Conservation (phyloP, 2,888 invertebrate genomes). For the Drosophila borborema region DNA sequence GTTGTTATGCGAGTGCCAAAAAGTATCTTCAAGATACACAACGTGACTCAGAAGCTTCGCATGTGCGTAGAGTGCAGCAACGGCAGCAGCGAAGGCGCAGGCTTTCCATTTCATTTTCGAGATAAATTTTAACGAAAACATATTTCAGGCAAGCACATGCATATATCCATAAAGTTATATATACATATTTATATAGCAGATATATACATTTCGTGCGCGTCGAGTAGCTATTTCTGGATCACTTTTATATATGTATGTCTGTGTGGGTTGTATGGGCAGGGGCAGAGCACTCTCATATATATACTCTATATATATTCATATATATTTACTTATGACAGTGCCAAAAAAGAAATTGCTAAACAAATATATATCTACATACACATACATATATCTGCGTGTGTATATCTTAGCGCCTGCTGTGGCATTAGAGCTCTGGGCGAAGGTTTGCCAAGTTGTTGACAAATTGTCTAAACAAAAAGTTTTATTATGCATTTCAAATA, state of each 20-base stretch:
- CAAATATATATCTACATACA: not conserved
- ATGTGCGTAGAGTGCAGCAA: slow-evolving; percentile 25
- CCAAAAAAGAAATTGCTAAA: slow-evolving; percentile 41
- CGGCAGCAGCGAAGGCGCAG: slow-evolving; percentile 26
- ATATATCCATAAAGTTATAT: not conserved
- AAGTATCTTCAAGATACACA: slow-evolving; percentile 53
- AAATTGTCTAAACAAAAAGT: not conserved
- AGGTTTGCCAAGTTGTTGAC: not conserved
- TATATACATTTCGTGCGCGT: slow-evolving; percentile 38
- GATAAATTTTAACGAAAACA: slow-evolving; percentile 51
- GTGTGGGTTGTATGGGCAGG: slow-evolving; percentile 15
- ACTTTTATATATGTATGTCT: slow-evolving; percentile 11
- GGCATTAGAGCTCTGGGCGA: too few species aligned
- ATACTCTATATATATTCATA: not conserved
- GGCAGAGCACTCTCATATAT: slow-evolving; percentile 27
- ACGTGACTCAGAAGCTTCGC: slow-evolving; percentile 51
- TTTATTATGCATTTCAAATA: not conserved
- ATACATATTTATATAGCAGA: slow-evolving; percentile 14
- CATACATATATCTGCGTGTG: not conserved
- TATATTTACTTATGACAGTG: slow-evolving; percentile 47
- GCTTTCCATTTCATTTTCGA: slow-evolving; percentile 64
- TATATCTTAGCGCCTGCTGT: not conserved
- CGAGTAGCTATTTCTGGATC: slow-evolving; percentile 57
- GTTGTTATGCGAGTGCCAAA: slow-evolving; percentile 31
- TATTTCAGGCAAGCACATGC: slow-evolving; percentile 29